A percentile compares a stretch with the other conserved stretches of the same genome.
phyloP scores from a whole-genome alignment of 2,888 invertebrate genomes.

The Phaedon cochleariae region DNA sequence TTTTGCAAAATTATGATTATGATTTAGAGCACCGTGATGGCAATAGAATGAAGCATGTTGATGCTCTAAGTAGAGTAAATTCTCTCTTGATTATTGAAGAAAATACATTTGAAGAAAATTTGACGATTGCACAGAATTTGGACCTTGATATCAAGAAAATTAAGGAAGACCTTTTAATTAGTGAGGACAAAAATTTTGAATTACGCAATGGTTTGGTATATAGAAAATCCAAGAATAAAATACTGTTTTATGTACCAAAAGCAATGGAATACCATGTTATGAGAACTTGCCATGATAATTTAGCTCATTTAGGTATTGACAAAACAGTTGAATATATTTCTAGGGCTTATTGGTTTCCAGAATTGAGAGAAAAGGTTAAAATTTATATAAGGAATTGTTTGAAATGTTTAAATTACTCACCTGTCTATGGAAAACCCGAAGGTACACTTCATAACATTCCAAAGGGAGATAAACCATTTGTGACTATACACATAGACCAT shows the following conservation, averaged over 20 bases:
- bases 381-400: slow-evolving; percentile 40
- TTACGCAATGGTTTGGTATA: neutral
- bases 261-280: slow-evolving; percentile 18
- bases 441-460: too few species aligned
- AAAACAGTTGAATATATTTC: slow-evolving; percentile 16
- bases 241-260: slow-evolving; percentile 9
- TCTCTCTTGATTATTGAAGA: too few species aligned
- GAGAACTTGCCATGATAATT: slow-evolving; percentile 9
- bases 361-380: slow-evolving; percentile 27
- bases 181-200: slow-evolving; percentile 1
- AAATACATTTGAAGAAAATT: slow-evolving; percentile 5
- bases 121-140: too few species aligned
- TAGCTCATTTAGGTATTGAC: slow-evolving; percentile 17
- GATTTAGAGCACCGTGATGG: slow-evolving; percentile 7
- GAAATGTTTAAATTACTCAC: slow-evolving; percentile 41
- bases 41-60: slow-evolving; percentile 16
- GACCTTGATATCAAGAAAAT: slow-evolving; percentile 24
- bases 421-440: slow-evolving; percentile 34
- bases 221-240: slow-evolving; percentile 13
- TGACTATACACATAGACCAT: slow-evolving; percentile 47
- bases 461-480: slow-evolving; percentile 46
- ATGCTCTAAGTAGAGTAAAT: slow-evolving; percentile 14
- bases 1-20: slow-evolving; percentile 32
- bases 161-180: too few species aligned
- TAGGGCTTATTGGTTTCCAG: slow-evolving; percentile 16